A percentile compares a stretch with the other conserved stretches of the same genome.
Conservation (phyloP, 2,888 invertebrate species). For the Heliconius charithonia region DNA sequence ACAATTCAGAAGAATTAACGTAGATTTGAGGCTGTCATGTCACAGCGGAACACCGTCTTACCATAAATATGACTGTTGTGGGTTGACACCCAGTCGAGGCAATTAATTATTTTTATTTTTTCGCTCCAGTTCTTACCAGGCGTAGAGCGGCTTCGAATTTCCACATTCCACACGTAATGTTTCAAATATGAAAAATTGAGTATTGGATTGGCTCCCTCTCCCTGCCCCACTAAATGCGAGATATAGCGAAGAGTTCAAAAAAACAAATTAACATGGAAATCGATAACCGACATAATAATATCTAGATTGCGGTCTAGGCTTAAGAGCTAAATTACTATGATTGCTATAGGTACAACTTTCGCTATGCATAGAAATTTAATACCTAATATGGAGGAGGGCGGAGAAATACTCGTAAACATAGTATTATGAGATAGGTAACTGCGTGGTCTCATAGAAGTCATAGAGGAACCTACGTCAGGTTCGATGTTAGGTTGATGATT, state of each 20-base stretch:
- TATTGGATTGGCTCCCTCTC: background rate
- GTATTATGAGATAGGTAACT: slow-evolving; percentile 9
- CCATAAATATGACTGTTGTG: too few species aligned
- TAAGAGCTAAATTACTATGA: slow-evolving; percentile 56
- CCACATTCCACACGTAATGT: background rate
- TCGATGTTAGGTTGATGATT: background rate
- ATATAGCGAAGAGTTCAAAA: background rate
- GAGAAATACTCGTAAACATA: slow-evolving; percentile 15
- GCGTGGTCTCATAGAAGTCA: background rate
- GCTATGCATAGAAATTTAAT: slow-evolving; percentile 52
- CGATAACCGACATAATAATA: slow-evolving; percentile 65
- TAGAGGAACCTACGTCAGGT: background rate
- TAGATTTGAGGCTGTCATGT: too few species aligned
- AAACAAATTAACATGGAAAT: slow-evolving; percentile 55
- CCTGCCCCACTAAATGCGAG: background rate
- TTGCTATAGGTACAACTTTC: slow-evolving; percentile 59
- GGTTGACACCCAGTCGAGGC: too few species aligned
- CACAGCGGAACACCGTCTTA: too few species aligned
- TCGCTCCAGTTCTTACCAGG: too few species aligned
- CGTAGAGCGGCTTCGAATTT: too few species aligned
- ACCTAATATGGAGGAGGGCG: slow-evolving; percentile 49
- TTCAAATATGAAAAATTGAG: background rate
- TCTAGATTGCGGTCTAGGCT: slow-evolving; percentile 57
- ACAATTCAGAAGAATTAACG: too few species aligned
- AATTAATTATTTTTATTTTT: too few species aligned